Base-by-base conservation (phyloP, 2,888 invertebrate species). In the Bibio marci region DNA sequence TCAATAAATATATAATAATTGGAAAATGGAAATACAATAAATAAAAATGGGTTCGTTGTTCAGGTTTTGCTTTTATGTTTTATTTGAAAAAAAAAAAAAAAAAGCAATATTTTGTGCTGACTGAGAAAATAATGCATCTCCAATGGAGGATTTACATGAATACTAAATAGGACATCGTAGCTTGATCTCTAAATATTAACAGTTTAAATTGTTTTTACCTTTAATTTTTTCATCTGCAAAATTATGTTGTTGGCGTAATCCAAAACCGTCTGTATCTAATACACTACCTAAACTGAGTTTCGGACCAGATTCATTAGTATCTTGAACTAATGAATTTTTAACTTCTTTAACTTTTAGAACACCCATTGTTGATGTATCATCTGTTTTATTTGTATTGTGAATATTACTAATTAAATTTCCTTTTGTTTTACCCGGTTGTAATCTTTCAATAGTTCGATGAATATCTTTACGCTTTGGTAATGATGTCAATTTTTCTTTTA, bases 391-490 rank as follows among this genome's bases (percentile, higher is more conserved):
- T 1, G 63, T 52, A 49, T 67, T 71, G 47, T 64, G 66, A 18
- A 74, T 66, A 53, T 79, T 83, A 30, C 80, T 73, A 19, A 86
- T 64, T 15, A 87, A 64, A 62, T 86, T 87, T 1, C 86, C 86
- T 65, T 87, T 87, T 52, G 85, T 78, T 59, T 87, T 86, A 1
- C 86, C 86, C 1, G 85, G 85, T 51, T 86, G 86, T 37, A 86
- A 60, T 40, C 86, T 68, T 47, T 86, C 85, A 47, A 86, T 86
- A 1, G 83, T 85, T 45, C 85, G 69, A 56, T 85, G 80, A 43
- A 81, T 67, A 59, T 85, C 83, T 44, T 66, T 56, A 45, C 76
- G 63, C 52, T 68, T 71, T 50, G 50, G 66, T 48, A 55, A 52
- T 13, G 39, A 41, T 4, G 56, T 51, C 10, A 59, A 46, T 37